Evolutionary conservation across 2,113 vertebrate species (phyloP).

Genomic region (Oostethus manadensis): DNA sequence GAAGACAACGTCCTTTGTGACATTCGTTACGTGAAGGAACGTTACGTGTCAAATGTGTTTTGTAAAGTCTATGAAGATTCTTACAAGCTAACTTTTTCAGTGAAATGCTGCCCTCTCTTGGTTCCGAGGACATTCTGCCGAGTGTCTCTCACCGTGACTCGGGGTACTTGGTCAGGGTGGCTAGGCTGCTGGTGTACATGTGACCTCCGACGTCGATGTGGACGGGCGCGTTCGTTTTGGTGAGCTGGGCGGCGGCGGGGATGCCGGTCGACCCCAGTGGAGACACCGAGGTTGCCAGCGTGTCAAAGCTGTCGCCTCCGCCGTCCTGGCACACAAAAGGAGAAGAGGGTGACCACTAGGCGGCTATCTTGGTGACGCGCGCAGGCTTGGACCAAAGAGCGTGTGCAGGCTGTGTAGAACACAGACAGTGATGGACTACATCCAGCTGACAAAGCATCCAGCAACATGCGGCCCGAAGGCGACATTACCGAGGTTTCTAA

Average conservation of each 20-base stretch:
- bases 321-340: conserved; percentile 73
- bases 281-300: conserved; percentile 80
- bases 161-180: conserved; percentile 90
- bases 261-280: conserved; percentile 83
- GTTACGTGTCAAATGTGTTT: too few relatives aligned
- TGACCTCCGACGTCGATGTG: conserved; percentile 95
- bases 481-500: too few relatives aligned
- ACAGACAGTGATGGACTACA: neutral
- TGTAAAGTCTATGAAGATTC: too few relatives aligned
- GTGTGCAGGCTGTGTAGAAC: neutral
- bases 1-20: too few relatives aligned
- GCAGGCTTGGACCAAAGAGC: too few relatives aligned
- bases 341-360: too few relatives aligned
- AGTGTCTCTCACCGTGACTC: conserved; percentile 80
- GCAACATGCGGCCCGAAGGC: too few relatives aligned
- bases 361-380: too few relatives aligned
- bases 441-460: neutral
- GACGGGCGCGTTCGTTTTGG: conserved; percentile 89
- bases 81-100: too few relatives aligned
- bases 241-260: conserved; percentile 87
- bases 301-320: conserved; percentile 55
- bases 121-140: neutral
- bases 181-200: conserved; percentile 96
- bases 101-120: neutral
- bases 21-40: too few relatives aligned